Conservation (phyloP, 2,113 vertebrate genomes). For the Pluvianellus socialis region DNA sequence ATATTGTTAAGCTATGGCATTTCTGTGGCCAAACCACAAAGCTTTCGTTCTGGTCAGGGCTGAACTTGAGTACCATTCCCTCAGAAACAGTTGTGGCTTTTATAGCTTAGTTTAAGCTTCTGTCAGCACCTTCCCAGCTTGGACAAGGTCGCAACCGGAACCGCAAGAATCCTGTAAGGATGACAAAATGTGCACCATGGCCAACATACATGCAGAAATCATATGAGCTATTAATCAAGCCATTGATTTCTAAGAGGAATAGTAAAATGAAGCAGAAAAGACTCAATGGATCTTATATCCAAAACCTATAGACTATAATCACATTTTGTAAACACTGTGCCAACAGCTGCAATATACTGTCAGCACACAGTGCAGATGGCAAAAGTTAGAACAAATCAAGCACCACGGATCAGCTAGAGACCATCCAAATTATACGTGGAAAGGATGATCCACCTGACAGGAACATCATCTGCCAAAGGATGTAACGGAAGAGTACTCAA, state of each 20-base stretch:
- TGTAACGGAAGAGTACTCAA: not conserved
- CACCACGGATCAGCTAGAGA: not conserved
- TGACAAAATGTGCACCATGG: not conserved
- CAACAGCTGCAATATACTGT: not conserved
- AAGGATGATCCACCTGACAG: not conserved
- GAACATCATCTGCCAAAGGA: not conserved
- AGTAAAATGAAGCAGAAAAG: conserved; percentile 7
- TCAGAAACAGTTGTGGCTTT: not conserved
- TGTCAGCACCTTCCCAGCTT: not conserved
- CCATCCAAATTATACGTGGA: not conserved
- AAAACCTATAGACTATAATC: not conserved
- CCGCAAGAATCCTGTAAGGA: not conserved
- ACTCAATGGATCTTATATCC: not conserved
- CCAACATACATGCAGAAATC: not conserved
- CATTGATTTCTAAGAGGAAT: not conserved
- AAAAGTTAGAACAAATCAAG: not conserved
- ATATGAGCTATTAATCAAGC: not conserved
- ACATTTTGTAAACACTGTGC: not conserved
- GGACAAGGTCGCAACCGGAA: not conserved
- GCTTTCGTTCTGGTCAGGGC: not conserved
- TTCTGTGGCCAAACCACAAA: not conserved
- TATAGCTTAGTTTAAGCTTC: not conserved
- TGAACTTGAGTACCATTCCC: not conserved
- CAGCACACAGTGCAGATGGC: not conserved
- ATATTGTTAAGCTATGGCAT: not conserved